Evolutionary conservation across 2,797 vertebrate species (phyloP).

Genomic region (Cebuella pygmaea): DNA sequence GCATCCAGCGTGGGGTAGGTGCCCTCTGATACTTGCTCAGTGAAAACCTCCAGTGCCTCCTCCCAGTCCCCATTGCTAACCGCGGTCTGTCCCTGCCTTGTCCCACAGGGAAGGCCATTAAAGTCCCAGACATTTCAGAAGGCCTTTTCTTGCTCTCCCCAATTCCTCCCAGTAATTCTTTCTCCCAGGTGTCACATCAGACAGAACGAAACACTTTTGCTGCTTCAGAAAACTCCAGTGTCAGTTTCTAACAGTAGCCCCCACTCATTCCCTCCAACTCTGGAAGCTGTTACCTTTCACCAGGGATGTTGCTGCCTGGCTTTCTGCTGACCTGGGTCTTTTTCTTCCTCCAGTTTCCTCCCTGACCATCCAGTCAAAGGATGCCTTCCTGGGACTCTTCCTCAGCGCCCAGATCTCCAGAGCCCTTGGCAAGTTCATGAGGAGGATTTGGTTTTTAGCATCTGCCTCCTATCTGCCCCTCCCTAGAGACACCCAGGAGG

Average conservation of each 20-base stretch:
- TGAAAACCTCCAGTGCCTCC: not conserved
- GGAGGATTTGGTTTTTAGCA: too few relatives aligned
- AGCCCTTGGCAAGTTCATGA: too few relatives aligned
- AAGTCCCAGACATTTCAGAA: not conserved
- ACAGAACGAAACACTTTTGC: not conserved
- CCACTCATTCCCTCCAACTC: not conserved
- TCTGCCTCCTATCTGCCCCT: not conserved
- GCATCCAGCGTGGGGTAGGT: accelerated
- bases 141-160: not conserved
- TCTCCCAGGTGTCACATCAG: not conserved
- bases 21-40: not conserved
- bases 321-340: not conserved
- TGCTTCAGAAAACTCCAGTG: not conserved
- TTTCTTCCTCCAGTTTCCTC: not conserved
- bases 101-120: not conserved
- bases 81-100: not conserved
- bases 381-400: too few relatives aligned
- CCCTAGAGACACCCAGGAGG: too few relatives aligned
- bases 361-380: not conserved
- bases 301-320: not conserved
- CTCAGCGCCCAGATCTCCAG: not conserved
- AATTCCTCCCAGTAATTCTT: not conserved
- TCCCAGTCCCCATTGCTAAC: not conserved
- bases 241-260: too few relatives aligned
- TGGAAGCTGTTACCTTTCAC: too few relatives aligned